Percentiles rank a stretch among this genome's conserved stretches.
Conservation (phyloP, 1,140 invertebrate genomes). For the Pseudomyrmex pallidus region DNA sequence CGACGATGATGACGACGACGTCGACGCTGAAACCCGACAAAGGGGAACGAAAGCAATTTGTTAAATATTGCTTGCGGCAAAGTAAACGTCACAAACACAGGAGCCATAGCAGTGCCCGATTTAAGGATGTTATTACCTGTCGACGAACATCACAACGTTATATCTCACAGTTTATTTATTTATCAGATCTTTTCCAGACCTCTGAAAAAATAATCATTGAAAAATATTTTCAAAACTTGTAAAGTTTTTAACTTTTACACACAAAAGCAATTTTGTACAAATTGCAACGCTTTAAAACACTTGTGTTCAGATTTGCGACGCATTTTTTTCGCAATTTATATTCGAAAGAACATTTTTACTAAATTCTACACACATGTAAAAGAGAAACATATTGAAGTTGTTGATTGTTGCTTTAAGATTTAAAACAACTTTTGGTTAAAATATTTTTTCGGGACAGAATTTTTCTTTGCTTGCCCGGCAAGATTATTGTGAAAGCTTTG, state of each 20-base stretch:
- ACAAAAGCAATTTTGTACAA: too few species aligned
- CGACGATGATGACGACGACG: slow-evolving; percentile 36
- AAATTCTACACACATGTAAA: not conserved
- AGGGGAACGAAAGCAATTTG: slow-evolving; percentile 74
- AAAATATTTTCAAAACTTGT: not conserved
- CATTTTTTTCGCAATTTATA: not conserved
- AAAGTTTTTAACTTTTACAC: too few species aligned
- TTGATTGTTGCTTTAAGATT: slow-evolving; percentile 5
- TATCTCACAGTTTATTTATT: not conserved
- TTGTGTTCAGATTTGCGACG: too few species aligned
- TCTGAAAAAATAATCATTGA: slow-evolving; percentile 2
- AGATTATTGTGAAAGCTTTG: too few species aligned
- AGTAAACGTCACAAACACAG: slow-evolving; percentile 60
- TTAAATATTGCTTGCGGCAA: slow-evolving; percentile 73
- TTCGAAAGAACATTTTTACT: not conserved
- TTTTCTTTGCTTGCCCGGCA: slow-evolving; percentile 5
- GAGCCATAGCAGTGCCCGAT: slow-evolving; percentile 31
- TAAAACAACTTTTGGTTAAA: not conserved
- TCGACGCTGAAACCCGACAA: slow-evolving; percentile 53
- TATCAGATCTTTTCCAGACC: not conserved
- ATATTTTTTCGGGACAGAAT: not conserved
- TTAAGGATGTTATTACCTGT: slow-evolving; percentile 26
- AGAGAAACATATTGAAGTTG: not conserved
- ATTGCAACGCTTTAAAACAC: too few species aligned
- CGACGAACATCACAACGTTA: not conserved